A percentile compares a stretch with the other conserved stretches of the same genome.
Evolutionary conservation across 2,888 invertebrate species (phyloP).

Genomic region (Abrostola tripartita): DNA sequence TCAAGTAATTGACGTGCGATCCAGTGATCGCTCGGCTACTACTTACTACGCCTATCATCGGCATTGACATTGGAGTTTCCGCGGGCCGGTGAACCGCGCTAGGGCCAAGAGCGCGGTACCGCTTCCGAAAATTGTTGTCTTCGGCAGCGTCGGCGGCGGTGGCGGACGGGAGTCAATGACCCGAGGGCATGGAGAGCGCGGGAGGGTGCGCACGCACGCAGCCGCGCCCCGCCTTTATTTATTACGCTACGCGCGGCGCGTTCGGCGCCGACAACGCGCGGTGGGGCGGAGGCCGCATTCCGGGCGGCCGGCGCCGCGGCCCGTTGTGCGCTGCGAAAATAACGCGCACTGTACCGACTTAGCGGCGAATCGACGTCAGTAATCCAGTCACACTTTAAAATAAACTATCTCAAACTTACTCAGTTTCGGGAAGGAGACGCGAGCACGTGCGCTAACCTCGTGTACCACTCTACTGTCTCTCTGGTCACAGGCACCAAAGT

Average conservation of each 20-base stretch:
- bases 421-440: constrained; percentile 67
- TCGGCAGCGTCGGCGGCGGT: constrained; percentile 70
- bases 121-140: constrained; percentile 79
- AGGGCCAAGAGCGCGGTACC: constrained; percentile 76
- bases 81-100: constrained; percentile 59
- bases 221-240: constrained; percentile 88
- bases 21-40: constrained; percentile 20
- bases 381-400: constrained; percentile 82
- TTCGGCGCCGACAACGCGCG: constrained; percentile 78
- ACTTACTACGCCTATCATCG: constrained; percentile 65
- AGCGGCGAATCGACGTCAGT: constrained; percentile 68
- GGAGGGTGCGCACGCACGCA: constrained; percentile 88
- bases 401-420: constrained; percentile 84
- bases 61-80: constrained; percentile 82
- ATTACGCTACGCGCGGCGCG: constrained; percentile 86
- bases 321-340: constrained; percentile 79
- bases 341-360: constrained; percentile 74
- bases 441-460: constrained; percentile 82
- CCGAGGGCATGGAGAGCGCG: constrained; percentile 82
- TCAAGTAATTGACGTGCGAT: constrained; percentile 18
- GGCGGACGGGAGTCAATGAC: constrained; percentile 83
- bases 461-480: constrained; percentile 69
- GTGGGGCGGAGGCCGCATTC: constrained; percentile 85
- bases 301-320: constrained; percentile 76
- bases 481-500: constrained; percentile 74